These are phyloP conservation scores for Pseudomugil tenellus DNA, from an alignment of 2,797 vertebrate species.

Conservation along the genomic window DNA sequence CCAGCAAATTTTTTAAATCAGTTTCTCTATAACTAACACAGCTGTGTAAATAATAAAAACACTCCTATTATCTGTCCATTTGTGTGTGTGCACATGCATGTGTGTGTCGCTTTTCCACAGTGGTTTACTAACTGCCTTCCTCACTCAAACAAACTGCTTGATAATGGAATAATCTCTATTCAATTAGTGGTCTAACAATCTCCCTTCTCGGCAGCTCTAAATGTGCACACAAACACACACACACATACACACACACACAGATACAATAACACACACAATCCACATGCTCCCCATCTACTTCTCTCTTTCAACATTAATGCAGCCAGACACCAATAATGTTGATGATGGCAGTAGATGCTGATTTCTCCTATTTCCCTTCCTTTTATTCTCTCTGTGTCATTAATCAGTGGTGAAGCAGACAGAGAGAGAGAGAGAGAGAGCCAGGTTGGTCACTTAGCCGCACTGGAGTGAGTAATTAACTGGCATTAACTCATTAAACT, in stretches of 20 bases:
- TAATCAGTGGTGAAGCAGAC: slow-evolving; percentile 71
- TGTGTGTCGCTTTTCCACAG: slow-evolving; percentile 43
- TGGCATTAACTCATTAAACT: slow-evolving; percentile 87
- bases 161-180: slow-evolving; percentile 80
- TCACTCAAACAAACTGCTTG: slow-evolving; percentile 74
- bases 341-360: slow-evolving; percentile 74
- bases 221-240: slow-evolving; percentile 23
- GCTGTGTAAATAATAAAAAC: slow-evolving; percentile 6
- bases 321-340: slow-evolving; percentile 73
- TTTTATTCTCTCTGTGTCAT: slow-evolving; percentile 68
- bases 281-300: slow-evolving; percentile 35
- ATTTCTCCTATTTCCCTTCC: slow-evolving; percentile 70
- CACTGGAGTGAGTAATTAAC: slow-evolving; percentile 84
- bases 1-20: background rate
- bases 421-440: slow-evolving; percentile 18
- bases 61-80: background rate
- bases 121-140: slow-evolving; percentile 72
- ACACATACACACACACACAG: slow-evolving; percentile 31
- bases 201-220: slow-evolving; percentile 52
- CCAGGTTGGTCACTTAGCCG: slow-evolving; percentile 73
- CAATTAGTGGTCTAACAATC: slow-evolving; percentile 74
- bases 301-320: slow-evolving; percentile 64
- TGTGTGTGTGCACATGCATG: too few relatives aligned
- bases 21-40: background rate
- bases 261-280: slow-evolving; percentile 25